phyloP scores from a whole-genome alignment of 2,797 vertebrate species.

The Clangula hyemalis region DNA sequence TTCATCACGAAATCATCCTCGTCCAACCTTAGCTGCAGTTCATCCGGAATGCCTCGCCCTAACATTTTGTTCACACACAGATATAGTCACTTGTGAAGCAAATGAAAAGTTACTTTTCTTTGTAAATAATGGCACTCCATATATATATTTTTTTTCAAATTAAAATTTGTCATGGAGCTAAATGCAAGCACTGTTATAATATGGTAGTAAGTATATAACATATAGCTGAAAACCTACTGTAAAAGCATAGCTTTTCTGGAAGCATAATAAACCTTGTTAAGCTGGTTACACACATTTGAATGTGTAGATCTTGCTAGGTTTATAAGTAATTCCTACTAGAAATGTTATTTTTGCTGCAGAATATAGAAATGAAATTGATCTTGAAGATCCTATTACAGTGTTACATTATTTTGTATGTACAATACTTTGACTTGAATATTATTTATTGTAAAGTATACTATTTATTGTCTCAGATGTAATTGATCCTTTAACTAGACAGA shows the following conservation, averaged over 20 bases:
- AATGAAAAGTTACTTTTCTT: slow-evolving; percentile 53
- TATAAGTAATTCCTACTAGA: slow-evolving; percentile 79
- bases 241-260: slow-evolving; percentile 76
- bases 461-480: slow-evolving; percentile 64
- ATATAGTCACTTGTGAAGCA: slow-evolving; percentile 89
- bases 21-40: slow-evolving; percentile 85
- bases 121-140: slow-evolving; percentile 70
- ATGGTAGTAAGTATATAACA: slow-evolving; percentile 4
- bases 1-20: slow-evolving; percentile 92
- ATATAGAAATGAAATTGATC: slow-evolving; percentile 74
- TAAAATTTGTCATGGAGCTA: slow-evolving; percentile 70
- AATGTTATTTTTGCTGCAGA: slow-evolving; percentile 82
- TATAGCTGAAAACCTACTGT: slow-evolving; percentile 70
- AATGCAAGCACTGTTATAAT: slow-evolving; percentile 67
- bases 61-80: slow-evolving; percentile 89
- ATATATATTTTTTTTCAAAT: slow-evolving; percentile 30
- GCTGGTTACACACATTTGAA: slow-evolving; percentile 79
- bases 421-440: slow-evolving; percentile 68
- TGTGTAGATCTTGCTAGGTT: slow-evolving; percentile 80
- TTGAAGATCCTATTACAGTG: slow-evolving; percentile 71
- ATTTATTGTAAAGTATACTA: slow-evolving; percentile 74
- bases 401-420: slow-evolving; percentile 80
- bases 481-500: slow-evolving; percentile 59
- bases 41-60: slow-evolving; percentile 85
- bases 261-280: slow-evolving; percentile 78